phyloP scores from a whole-genome alignment of 2,888 invertebrate genomes.

The Blera fallax region DNA sequence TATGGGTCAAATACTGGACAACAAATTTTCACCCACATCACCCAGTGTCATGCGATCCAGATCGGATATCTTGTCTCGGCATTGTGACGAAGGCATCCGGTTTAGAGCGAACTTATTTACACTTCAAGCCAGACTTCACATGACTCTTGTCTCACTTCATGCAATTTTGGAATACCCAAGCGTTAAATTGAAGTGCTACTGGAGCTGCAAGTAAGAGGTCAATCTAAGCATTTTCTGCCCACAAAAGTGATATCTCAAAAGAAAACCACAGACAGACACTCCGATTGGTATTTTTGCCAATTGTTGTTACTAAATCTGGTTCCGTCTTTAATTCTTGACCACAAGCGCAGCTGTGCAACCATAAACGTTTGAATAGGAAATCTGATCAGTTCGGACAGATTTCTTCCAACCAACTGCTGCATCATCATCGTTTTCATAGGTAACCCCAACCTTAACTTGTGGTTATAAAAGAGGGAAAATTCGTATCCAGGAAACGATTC shows the following conservation, averaged over 20 bases:
- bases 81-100: background rate
- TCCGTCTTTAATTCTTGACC: slow-evolving; percentile 54
- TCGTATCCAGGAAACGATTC: slow-evolving; percentile 26
- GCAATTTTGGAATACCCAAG: background rate
- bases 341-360: slow-evolving; percentile 48
- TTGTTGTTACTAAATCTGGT: slow-evolving; percentile 31
- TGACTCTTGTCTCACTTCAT: background rate
- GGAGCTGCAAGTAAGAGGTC: background rate
- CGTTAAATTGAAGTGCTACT: background rate
- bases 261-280: slow-evolving; percentile 34
- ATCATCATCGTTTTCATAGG: background rate
- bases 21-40: no score
- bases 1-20: no score
- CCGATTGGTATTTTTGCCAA: slow-evolving; percentile 17
- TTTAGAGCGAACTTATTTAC: background rate
- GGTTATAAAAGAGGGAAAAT: slow-evolving; percentile 14
- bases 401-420: slow-evolving; percentile 2
- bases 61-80: background rate
- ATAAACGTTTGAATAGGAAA: slow-evolving; percentile 39
- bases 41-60: no score
- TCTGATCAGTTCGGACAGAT: slow-evolving; percentile 39
- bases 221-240: background rate
- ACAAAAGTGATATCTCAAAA: background rate
- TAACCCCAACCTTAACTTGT: slow-evolving; percentile 56
- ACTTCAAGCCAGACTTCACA: no score